These are phyloP conservation scores for Lagopus muta DNA, from an alignment of 2,113 vertebrate species.

Conservation along the genomic window DNA sequence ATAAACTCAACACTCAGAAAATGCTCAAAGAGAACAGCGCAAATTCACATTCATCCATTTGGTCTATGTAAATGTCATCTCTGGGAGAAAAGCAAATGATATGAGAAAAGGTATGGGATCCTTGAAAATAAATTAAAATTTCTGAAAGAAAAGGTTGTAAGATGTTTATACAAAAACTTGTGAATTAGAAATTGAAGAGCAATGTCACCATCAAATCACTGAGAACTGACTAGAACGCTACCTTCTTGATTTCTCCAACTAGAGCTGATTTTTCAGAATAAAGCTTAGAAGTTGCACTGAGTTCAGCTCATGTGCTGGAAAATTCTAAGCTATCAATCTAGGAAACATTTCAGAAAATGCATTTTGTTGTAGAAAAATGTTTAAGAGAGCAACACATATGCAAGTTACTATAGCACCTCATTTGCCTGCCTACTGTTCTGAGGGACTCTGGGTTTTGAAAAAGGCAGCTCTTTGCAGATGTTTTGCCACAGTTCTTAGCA, in stretches of 20 bases:
- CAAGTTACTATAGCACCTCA: background rate
- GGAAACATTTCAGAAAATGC: background rate
- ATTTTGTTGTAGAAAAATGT: background rate
- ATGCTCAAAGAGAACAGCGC: slow-evolving; percentile 19
- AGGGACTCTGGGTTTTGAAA: background rate
- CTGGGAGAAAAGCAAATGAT: background rate
- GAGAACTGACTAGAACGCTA: background rate
- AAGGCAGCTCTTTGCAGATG: background rate
- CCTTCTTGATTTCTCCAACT: background rate
- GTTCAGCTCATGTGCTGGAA: background rate
- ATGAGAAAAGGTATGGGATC: background rate
- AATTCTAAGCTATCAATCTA: background rate
- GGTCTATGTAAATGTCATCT: background rate
- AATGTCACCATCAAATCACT: background rate
- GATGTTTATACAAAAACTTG: background rate
- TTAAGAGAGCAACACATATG: background rate
- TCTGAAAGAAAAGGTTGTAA: background rate
- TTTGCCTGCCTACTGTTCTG: background rate
- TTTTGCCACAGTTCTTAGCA: background rate
- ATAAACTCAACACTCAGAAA: slow-evolving; percentile 48
- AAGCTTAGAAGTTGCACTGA: background rate
- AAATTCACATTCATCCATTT: background rate
- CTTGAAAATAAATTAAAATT: background rate
- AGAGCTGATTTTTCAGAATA: background rate
- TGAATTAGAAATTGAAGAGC: background rate